Evolutionary conservation across 2,113 vertebrate species (phyloP).

Genomic region (Myanophis thanlyinensis): DNA sequence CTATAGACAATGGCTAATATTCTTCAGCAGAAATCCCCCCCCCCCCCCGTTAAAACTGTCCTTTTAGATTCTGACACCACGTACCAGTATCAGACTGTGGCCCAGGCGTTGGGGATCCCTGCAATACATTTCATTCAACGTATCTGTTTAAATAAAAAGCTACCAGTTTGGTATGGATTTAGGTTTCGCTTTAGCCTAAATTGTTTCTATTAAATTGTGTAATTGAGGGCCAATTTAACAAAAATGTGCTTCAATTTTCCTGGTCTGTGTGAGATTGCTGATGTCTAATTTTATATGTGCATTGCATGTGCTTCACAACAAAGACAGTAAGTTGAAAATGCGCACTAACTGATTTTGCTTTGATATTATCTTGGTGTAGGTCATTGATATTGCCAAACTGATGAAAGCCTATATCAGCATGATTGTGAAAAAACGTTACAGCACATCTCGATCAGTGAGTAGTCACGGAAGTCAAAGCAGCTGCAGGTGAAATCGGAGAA

Average conservation of each 20-base stretch:
- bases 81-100: neutral
- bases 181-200: neutral
- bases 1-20: too few relatives aligned
- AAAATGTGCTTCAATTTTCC: neutral
- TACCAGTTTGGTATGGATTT: neutral
- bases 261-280: neutral
- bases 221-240: neutral
- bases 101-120: neutral
- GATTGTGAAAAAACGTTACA: constrained; percentile 98
- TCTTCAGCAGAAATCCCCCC: too few relatives aligned
- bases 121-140: neutral
- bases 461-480: constrained; percentile 85
- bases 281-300: neutral
- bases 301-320: neutral
- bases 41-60: too few relatives aligned
- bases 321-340: neutral
- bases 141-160: neutral
- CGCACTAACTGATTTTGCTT: neutral
- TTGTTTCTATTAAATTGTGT: neutral
- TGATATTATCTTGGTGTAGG: constrained; percentile 70
- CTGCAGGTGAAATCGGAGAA: constrained; percentile 76
- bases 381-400: constrained; percentile 96
- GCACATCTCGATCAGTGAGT: constrained; percentile 88
- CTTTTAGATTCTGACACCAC: too few relatives aligned
- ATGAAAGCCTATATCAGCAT: constrained; percentile 99